Conservation (phyloP, 2,113 vertebrate genomes). For the Prunella fulvescens region DNA sequence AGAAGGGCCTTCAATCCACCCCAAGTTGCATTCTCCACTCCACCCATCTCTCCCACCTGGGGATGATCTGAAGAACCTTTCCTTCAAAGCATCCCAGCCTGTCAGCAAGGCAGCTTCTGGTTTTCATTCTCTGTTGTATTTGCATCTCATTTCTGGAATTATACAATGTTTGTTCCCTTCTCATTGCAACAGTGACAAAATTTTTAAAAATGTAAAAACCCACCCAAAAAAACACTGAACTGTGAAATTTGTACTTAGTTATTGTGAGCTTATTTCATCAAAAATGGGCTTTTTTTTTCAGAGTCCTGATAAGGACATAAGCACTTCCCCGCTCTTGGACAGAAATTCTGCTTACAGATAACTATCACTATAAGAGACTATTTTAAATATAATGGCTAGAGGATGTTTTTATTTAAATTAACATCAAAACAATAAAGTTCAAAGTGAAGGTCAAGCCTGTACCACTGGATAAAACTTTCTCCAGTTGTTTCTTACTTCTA, state of each 20-base stretch:
- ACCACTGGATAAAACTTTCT: neutral
- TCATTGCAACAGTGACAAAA: neutral
- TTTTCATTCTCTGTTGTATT: neutral
- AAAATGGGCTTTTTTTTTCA: neutral
- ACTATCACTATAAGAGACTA: neutral
- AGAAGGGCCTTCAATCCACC: neutral
- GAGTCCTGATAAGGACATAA: neutral
- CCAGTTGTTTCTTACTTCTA: neutral
- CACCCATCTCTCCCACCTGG: neutral
- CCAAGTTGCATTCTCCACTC: neutral
- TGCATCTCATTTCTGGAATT: neutral
- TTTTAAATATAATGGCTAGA: neutral
- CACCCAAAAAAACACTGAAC: neutral
- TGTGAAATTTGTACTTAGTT: neutral
- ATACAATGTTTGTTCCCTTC: neutral
- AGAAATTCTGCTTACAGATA: neutral
- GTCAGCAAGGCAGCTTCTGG: neutral
- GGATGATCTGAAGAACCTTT: neutral
- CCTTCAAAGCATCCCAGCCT: neutral
- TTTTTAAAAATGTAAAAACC: neutral
- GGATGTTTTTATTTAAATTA: neutral
- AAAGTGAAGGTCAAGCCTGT: neutral
- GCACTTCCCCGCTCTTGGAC: neutral
- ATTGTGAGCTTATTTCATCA: neutral
- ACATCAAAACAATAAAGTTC: neutral